Conservation (phyloP, 2,888 invertebrate genomes). For the Choristoneura rosaceana region DNA sequence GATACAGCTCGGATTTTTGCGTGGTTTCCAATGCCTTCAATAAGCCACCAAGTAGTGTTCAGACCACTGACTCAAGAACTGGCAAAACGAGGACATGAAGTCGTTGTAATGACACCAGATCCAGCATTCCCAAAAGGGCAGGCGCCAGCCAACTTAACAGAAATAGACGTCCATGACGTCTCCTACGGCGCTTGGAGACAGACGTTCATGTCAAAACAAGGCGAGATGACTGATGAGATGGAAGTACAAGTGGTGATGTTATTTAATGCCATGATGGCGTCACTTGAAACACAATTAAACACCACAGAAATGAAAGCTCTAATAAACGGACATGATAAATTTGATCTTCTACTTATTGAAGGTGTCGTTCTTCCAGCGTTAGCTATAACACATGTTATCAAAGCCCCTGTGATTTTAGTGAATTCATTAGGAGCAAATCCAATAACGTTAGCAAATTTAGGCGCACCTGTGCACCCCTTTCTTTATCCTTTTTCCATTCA, state of each 20-base stretch:
- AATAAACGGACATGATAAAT: conserved; percentile 48
- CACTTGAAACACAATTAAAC: conserved; percentile 50
- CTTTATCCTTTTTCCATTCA: conserved; percentile 45
- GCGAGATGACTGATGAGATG: neutral
- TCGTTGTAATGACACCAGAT: conserved; percentile 55
- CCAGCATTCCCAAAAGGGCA: conserved; percentile 51
- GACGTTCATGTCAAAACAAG: conserved; percentile 12
- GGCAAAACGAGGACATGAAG: conserved; percentile 54
- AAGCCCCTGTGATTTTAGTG: conserved; percentile 55
- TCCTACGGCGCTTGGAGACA: conserved; percentile 52
- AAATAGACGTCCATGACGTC: conserved; percentile 59
- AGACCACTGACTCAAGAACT: conserved; percentile 54
- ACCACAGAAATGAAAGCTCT: conserved; percentile 49
- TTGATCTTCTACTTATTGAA: conserved; percentile 58
- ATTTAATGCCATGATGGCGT: conserved; percentile 11
- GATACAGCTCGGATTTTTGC: conserved; percentile 52
- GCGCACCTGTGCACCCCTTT: conserved; percentile 50
- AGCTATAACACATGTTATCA: conserved; percentile 50
- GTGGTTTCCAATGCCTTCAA: conserved; percentile 53
- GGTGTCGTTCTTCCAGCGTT: conserved; percentile 47
- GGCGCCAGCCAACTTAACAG: conserved; percentile 55
- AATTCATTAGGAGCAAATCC: conserved; percentile 53
- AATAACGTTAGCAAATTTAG: conserved; percentile 37
- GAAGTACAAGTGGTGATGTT: conserved; percentile 25
- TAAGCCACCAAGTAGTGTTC: conserved; percentile 58